A percentile compares a stretch with the other conserved stretches of the same genome.
Conservation (phyloP, 35 echinoderm and acorn worm genomes). For the Eucidaris tribuloides region DNA sequence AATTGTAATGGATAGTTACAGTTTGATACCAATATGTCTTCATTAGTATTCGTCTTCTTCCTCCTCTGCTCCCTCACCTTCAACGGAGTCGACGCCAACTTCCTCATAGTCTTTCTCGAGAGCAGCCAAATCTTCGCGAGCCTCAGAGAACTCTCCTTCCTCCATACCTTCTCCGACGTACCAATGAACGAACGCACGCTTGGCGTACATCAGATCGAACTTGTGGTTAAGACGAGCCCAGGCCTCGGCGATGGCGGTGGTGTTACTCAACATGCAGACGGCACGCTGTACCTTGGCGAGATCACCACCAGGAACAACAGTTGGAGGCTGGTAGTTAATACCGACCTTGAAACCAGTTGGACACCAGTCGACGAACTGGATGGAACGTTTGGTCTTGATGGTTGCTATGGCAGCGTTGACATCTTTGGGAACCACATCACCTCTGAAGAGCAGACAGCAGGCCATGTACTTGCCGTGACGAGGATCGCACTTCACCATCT, state of each 20-base stretch:
- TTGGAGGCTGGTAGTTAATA: constrained; percentile 64
- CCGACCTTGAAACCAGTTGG: constrained; percentile 71
- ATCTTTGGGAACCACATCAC: constrained; percentile 64
- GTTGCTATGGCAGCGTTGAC: constrained; percentile 51
- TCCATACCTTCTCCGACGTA: no score
- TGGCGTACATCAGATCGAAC: constrained; percentile 71
- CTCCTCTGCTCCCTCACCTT: constrained; percentile 34
- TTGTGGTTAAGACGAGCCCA: constrained; percentile 62
- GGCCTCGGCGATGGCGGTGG: constrained; percentile 56
- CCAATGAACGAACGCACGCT: constrained; percentile 71
- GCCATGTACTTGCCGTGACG: constrained; percentile 68
- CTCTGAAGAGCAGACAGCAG: constrained; percentile 41
- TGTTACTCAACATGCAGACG: constrained; percentile 71
- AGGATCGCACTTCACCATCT: constrained; percentile 58
- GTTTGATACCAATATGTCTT: no score
- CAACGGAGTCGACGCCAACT: no score
- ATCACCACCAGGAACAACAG: constrained; percentile 61
- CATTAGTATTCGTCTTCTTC: constrained; percentile 65
- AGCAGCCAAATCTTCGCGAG: no score
- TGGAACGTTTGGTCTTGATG: no score
- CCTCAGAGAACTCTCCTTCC: no score
- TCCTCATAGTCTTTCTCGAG: no score
- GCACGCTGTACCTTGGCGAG: constrained; percentile 64
- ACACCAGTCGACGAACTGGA: constrained; percentile 67
- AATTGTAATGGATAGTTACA: no score